Evolutionary conservation across 2,113 vertebrate genomes (phyloP).

Genomic region (Morone chrysops): DNA sequence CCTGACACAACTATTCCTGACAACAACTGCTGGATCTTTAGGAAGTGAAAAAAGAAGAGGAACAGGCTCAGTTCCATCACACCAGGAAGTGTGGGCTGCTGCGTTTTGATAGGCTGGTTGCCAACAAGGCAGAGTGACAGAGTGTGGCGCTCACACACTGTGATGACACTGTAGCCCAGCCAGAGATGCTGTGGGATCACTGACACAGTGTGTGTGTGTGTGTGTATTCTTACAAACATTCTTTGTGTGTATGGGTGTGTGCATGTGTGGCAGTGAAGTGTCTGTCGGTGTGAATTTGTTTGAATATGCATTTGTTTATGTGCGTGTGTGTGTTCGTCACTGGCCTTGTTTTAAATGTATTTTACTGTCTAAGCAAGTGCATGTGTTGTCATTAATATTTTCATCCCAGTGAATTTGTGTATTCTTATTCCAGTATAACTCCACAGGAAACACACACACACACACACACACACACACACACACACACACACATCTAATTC

Average conservation of each 20-base stretch:
- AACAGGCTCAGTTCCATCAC: slow-evolving; percentile 73
- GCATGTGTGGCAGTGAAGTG: neutral
- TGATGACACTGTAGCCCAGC: slow-evolving; percentile 71
- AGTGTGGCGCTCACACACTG: slow-evolving; percentile 75
- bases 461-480: slow-evolving; percentile 4
- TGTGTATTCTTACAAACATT: neutral
- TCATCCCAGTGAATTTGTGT: slow-evolving; percentile 32
- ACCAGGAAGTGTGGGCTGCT: slow-evolving; percentile 80
- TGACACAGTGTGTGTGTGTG: slow-evolving; percentile 21
- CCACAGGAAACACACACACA: slow-evolving; percentile 13
- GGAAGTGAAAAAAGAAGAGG: slow-evolving; percentile 19
- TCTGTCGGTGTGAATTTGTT: neutral
- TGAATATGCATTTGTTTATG: neutral
- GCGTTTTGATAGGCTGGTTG: slow-evolving; percentile 84
- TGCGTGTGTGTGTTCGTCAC: neutral
- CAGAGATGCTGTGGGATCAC: slow-evolving; percentile 65
- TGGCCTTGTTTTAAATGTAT: slow-evolving; percentile 12
- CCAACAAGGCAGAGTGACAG: slow-evolving; percentile 78
- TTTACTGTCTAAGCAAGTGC: slow-evolving; percentile 31
- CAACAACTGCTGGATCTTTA: slow-evolving; percentile 53
- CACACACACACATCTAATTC: neutral
- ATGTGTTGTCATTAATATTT: slow-evolving; percentile 36
- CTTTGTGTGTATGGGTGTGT: slow-evolving; percentile 6
- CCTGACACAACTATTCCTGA: slow-evolving; percentile 70
- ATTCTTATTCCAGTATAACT: slow-evolving; percentile 25